Conservation (phyloP, 2,888 invertebrate species). For the Epinotia ramella region DNA sequence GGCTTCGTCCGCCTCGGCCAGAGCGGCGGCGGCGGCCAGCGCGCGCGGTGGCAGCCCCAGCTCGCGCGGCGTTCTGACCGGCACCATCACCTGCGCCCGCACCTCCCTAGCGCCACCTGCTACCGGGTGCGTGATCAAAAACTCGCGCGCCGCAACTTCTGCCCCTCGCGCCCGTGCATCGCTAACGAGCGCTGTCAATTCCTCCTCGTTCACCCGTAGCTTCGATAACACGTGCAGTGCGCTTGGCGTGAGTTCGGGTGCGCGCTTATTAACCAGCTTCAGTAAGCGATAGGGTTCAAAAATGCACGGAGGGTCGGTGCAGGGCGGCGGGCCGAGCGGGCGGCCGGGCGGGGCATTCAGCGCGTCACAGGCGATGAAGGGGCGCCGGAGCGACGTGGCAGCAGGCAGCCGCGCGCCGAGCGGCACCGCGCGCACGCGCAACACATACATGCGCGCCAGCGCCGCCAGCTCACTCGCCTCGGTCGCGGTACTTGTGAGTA, state of each 20-base stretch:
- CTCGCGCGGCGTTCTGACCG: constrained; percentile 55
- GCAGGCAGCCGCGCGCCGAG: constrained; percentile 49
- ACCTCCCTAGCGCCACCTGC: constrained; percentile 57
- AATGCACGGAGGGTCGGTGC: constrained; percentile 59
- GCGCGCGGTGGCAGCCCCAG: constrained; percentile 57
- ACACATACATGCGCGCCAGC: constrained; percentile 52
- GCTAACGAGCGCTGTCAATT: constrained; percentile 55
- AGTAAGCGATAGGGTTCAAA: constrained; percentile 72
- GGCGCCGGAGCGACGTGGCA: constrained; percentile 40
- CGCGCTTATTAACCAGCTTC: constrained; percentile 66
- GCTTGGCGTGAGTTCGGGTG: constrained; percentile 60
- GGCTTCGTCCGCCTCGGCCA: constrained; percentile 63
- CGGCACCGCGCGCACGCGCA: constrained; percentile 55
- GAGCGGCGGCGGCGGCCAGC: constrained; percentile 65
- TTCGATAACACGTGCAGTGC: constrained; percentile 63
- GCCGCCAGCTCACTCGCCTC: constrained; percentile 59
- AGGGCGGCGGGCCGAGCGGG: constrained; percentile 68
- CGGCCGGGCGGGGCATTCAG: constrained; percentile 45
- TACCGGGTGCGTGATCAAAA: constrained; percentile 51
- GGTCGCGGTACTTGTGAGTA: constrained; percentile 59
- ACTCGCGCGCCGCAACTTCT: constrained; percentile 54
- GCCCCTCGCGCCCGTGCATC: constrained; percentile 52
- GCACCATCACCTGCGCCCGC: constrained; percentile 63
- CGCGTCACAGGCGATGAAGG: constrained; percentile 57
- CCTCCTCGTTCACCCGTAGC: constrained; percentile 55